A percentile compares a stretch with the other conserved stretches of the same genome.
These are phyloP conservation scores for Odontothrips loti DNA, from an alignment of 2,888 invertebrate species.

Conservation along the genomic window DNA sequence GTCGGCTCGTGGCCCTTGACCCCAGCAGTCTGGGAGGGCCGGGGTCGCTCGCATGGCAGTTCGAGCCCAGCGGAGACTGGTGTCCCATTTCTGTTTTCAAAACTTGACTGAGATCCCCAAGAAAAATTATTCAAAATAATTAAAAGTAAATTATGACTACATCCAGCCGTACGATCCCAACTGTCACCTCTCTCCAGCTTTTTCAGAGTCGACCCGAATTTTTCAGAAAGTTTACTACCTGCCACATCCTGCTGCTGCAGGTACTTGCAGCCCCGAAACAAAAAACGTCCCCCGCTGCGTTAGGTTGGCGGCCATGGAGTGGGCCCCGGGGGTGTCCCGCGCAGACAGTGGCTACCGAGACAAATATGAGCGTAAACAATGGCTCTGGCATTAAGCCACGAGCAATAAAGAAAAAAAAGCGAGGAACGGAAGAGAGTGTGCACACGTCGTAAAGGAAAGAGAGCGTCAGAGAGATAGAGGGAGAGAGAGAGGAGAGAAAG, in stretches of 20 bases:
- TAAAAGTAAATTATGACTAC: too few species aligned
- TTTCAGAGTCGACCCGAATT: too few species aligned
- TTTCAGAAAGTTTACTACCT: too few species aligned
- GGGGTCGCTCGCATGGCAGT: too few species aligned
- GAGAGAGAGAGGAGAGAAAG: constrained; percentile 32
- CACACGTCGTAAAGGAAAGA: constrained; percentile 35
- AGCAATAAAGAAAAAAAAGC: constrained; percentile 31
- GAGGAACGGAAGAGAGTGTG: constrained; percentile 26
- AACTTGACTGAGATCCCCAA: too few species aligned
- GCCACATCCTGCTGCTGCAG: background rate
- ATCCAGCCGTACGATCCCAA: too few species aligned
- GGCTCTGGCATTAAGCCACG: constrained; percentile 18
- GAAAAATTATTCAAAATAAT: too few species aligned
- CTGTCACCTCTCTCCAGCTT: too few species aligned
- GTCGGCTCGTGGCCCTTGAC: too few species aligned
- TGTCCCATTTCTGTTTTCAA: too few species aligned
- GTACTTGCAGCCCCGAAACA: background rate
- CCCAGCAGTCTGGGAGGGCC: too few species aligned
- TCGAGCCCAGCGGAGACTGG: too few species aligned
- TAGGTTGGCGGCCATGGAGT: background rate
- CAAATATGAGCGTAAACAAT: constrained; percentile 25
- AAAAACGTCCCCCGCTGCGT: background rate
- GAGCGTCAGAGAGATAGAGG: background rate
- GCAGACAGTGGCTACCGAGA: background rate
- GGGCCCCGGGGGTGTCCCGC: background rate